These are phyloP conservation scores for Gnatocerus cornutus DNA, from an alignment of 2,888 invertebrate species.

Conservation along the genomic window DNA sequence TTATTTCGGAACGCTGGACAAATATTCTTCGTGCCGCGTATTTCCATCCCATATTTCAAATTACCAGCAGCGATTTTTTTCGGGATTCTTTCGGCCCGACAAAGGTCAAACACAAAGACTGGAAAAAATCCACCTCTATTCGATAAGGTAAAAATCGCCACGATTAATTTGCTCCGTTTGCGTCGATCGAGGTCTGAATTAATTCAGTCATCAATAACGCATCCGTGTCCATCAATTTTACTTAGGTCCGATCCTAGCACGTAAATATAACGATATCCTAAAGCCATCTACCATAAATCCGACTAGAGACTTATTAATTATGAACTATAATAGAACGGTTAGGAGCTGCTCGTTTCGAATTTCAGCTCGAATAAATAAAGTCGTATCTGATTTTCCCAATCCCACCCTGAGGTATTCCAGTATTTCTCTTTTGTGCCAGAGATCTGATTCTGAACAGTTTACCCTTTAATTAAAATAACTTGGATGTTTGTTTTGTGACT, in stretches of 20 bases:
- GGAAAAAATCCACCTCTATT: not conserved
- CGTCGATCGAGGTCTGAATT: not conserved
- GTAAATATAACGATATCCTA: slow-evolving; percentile 9
- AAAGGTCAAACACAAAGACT: slow-evolving; percentile 51
- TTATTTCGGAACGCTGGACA: slow-evolving; percentile 54
- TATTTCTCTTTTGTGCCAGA: slow-evolving; percentile 32
- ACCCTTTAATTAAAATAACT: slow-evolving; percentile 55
- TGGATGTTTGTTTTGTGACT: slow-evolving; percentile 46
- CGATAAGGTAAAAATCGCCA: not conserved
- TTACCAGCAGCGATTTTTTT: slow-evolving; percentile 54
- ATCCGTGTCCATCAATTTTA: slow-evolving; percentile 26
- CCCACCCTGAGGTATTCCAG: slow-evolving; percentile 36
- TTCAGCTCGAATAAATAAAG: slow-evolving; percentile 49
- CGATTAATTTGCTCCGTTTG: slow-evolving; percentile 2
- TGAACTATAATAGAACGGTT: slow-evolving; percentile 31
- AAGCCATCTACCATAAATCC: not conserved
- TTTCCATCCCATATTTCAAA: slow-evolving; percentile 56
- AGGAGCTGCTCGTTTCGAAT: slow-evolving; percentile 28
- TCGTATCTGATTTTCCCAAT: slow-evolving; percentile 51
- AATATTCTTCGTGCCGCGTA: slow-evolving; percentile 51
- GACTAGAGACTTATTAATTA: slow-evolving; percentile 25
- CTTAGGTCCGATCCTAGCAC: not conserved
- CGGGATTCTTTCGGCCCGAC: slow-evolving; percentile 41
- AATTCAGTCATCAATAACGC: slow-evolving; percentile 29
- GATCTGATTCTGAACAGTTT: slow-evolving; percentile 49